phyloP scores from a whole-genome alignment of 2,888 invertebrate species.

The Eurytoma californica region DNA sequence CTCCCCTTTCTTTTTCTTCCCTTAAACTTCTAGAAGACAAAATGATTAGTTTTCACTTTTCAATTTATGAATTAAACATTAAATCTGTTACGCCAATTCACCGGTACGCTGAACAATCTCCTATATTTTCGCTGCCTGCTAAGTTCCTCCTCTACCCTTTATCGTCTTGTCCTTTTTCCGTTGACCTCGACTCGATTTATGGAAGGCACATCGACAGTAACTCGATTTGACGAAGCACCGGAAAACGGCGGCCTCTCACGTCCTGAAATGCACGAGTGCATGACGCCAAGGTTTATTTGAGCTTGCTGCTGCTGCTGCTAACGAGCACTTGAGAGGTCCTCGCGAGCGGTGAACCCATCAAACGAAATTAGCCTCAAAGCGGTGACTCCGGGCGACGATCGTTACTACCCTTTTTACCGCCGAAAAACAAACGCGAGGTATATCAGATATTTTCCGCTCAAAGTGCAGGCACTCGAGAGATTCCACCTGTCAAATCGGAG shows the following conservation, averaged over 20 bases:
- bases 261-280: not conserved
- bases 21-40: not conserved
- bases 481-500: too few species aligned
- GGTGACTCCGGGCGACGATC: not conserved
- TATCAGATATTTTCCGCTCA: too few species aligned
- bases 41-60: slow-evolving; percentile 7
- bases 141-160: not conserved
- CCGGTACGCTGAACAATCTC: not conserved
- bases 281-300: slow-evolving; percentile 24
- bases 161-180: not conserved
- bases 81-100: not conserved
- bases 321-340: slow-evolving; percentile 45
- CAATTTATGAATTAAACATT: not conserved
- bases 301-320: slow-evolving; percentile 46
- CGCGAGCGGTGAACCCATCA: slow-evolving; percentile 50
- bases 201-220: slow-evolving; percentile 24
- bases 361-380: slow-evolving; percentile 58
- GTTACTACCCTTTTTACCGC: not conserved
- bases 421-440: not conserved
- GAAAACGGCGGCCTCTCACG: slow-evolving; percentile 9
- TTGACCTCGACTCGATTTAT: slow-evolving; percentile 13
- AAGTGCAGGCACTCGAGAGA: too few species aligned
- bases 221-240: slow-evolving; percentile 36
- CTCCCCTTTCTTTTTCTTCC: not conserved
- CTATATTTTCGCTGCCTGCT: not conserved